Evolutionary conservation across 2,888 invertebrate species (phyloP).

Genomic region (Pecten maximus): DNA sequence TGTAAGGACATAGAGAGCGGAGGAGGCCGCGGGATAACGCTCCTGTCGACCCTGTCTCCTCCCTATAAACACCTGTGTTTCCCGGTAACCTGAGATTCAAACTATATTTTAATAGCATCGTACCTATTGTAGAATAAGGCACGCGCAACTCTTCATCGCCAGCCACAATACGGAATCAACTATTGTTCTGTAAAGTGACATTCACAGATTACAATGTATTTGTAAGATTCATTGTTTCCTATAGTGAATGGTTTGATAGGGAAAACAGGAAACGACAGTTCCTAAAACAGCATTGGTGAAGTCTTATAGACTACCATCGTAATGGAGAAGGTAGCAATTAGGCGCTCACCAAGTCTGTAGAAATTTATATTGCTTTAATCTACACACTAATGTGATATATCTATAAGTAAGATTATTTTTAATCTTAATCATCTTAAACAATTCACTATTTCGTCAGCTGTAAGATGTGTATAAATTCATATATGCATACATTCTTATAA

Average conservation of each 20-base stretch:
- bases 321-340: neutral
- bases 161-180: neutral
- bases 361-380: too few relatives aligned
- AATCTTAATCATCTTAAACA: too few relatives aligned
- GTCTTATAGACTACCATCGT: neutral
- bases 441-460: too few relatives aligned
- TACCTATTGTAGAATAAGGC: neutral
- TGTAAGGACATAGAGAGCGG: neutral
- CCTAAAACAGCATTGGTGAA: neutral
- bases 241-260: neutral
- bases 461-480: too few relatives aligned
- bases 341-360: too few relatives aligned
- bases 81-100: neutral
- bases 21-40: neutral
- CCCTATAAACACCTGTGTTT: neutral
- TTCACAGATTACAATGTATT: neutral
- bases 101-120: neutral
- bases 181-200: neutral
- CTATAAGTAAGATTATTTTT: too few relatives aligned
- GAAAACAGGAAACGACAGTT: neutral
- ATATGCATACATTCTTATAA: too few relatives aligned
- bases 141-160: neutral
- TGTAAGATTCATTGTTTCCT: neutral
- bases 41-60: neutral
- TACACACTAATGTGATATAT: too few relatives aligned